Percentiles rank a stretch among this genome's conserved stretches.
phyloP scores from a whole-genome alignment of 2,888 invertebrate species.

The Sycophila texana region DNA sequence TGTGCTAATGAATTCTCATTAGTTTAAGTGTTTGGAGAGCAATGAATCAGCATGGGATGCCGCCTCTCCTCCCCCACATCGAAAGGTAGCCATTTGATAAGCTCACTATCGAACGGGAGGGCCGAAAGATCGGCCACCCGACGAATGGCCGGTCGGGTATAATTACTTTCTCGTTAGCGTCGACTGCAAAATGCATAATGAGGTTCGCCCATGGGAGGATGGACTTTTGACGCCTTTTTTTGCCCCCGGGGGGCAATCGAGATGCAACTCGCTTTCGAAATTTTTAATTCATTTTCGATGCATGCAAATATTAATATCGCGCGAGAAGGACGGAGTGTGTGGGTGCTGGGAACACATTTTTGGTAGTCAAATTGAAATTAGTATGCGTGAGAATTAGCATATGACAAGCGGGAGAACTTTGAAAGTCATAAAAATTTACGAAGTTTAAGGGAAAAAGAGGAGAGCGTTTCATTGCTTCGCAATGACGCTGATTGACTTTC shows the following conservation, averaged over 20 bases:
- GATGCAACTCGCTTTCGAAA: conserved; percentile 17
- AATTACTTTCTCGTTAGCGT: conserved; percentile 10
- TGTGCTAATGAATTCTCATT: conserved; percentile 49
- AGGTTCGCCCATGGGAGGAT: not conserved
- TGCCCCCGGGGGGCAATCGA: not conserved
- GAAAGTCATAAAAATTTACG: conserved; percentile 32
- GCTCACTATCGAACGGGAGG: conserved; percentile 6
- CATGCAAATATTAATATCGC: conserved; percentile 45
- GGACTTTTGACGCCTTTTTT: not conserved
- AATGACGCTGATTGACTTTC: too few species aligned
- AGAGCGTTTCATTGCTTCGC: not conserved
- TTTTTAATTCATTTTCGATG: conserved; percentile 32
- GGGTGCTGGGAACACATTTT: not conserved
- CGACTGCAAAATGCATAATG: not conserved
- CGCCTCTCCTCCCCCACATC: not conserved
- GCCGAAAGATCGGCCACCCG: not conserved
- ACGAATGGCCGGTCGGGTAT: conserved; percentile 12
- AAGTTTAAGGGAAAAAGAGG: conserved; percentile 4
- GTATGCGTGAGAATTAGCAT: conserved; percentile 38
- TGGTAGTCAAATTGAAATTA: conserved; percentile 48
- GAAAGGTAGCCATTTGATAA: conserved; percentile 9
- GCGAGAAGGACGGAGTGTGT: not conserved
- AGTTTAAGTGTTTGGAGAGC: conserved; percentile 31
- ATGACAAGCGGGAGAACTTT: conserved; percentile 14
- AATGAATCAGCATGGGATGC: conserved; percentile 41